Conservation (phyloP, 2,888 invertebrate genomes). For the Adela reaumurella region DNA sequence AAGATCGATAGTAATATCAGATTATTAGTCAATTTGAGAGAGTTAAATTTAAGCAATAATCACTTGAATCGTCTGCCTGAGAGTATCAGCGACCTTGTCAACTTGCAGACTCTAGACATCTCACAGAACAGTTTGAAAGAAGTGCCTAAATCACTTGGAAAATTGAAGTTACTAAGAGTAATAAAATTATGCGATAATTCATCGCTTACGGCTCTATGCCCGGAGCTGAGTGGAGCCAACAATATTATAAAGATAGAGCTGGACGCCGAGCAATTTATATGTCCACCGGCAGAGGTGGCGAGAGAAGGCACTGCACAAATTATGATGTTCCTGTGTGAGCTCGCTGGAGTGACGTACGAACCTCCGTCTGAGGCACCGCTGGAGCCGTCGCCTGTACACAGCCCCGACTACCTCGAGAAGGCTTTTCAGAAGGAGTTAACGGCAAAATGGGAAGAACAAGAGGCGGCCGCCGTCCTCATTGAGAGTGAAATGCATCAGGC, state of each 20-base stretch:
- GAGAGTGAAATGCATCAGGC: slow-evolving; percentile 63
- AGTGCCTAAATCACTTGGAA: slow-evolving; percentile 61
- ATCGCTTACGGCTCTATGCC: slow-evolving; percentile 58
- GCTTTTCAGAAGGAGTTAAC: slow-evolving; percentile 28
- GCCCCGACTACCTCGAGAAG: slow-evolving; percentile 27
- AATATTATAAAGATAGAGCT: slow-evolving; percentile 60
- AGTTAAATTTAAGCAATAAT: slow-evolving; percentile 73
- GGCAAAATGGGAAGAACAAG: slow-evolving; percentile 58
- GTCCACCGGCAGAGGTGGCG: slow-evolving; percentile 63
- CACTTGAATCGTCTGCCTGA: slow-evolving; percentile 65
- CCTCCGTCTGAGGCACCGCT: slow-evolving; percentile 47
- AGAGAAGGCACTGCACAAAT: slow-evolving; percentile 60
- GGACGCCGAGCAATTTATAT: slow-evolving; percentile 59
- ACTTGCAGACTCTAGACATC: slow-evolving; percentile 65
- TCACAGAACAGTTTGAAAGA: slow-evolving; percentile 66
- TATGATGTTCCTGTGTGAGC: slow-evolving; percentile 58
- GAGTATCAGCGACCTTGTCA: slow-evolving; percentile 59
- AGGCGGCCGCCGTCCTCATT: slow-evolving; percentile 60
- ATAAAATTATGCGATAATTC: slow-evolving; percentile 61
- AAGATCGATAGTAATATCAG: slow-evolving; percentile 62
- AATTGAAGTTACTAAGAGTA: slow-evolving; percentile 57
- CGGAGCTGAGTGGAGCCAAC: slow-evolving; percentile 62
- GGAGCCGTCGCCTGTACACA: slow-evolving; percentile 24
- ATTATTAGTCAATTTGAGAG: slow-evolving; percentile 64
- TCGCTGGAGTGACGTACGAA: slow-evolving; percentile 46